Conservation (phyloP, 2,797 vertebrate species). For the Enteromius thamalakanensis region DNA sequence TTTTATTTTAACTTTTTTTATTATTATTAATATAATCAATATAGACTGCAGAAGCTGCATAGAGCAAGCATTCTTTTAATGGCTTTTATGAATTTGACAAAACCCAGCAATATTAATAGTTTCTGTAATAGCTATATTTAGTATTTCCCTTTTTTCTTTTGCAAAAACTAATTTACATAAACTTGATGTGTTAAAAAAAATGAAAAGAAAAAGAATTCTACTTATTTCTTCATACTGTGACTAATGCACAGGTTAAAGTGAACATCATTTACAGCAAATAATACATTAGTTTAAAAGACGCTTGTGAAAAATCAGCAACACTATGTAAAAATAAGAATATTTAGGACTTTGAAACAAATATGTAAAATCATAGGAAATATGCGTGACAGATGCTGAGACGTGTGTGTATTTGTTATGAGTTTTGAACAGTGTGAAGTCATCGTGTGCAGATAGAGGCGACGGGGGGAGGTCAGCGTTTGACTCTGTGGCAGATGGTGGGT, state of each 20-base stretch:
- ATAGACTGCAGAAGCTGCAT: not conserved
- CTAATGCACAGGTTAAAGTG: not conserved
- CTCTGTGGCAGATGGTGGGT: constrained; percentile 54
- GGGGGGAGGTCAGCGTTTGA: constrained; percentile 43
- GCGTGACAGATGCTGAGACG: constrained; percentile 35
- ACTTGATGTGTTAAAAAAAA: not conserved
- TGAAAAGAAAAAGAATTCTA: no score
- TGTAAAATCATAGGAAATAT: constrained; percentile 25
- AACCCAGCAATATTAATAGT: not conserved
- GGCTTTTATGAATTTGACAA: not conserved
- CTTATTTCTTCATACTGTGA: not conserved
- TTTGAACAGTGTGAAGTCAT: constrained; percentile 49
- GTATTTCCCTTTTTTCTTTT: not conserved
- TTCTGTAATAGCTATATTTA: not conserved
- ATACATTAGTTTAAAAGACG: not conserved
- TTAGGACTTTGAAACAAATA: constrained; percentile 19
- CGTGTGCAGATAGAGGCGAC: constrained; percentile 32
- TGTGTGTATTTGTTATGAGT: constrained; percentile 48
- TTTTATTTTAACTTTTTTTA: no score
- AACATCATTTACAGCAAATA: not conserved
- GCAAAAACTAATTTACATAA: no score
- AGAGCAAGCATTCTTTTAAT: not conserved
- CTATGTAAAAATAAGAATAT: not conserved
- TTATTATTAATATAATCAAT: not conserved
- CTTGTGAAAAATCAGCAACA: not conserved